Base-by-base conservation (phyloP, 1,140 invertebrate genomes). In the Globodera ellingtonae region DNA sequence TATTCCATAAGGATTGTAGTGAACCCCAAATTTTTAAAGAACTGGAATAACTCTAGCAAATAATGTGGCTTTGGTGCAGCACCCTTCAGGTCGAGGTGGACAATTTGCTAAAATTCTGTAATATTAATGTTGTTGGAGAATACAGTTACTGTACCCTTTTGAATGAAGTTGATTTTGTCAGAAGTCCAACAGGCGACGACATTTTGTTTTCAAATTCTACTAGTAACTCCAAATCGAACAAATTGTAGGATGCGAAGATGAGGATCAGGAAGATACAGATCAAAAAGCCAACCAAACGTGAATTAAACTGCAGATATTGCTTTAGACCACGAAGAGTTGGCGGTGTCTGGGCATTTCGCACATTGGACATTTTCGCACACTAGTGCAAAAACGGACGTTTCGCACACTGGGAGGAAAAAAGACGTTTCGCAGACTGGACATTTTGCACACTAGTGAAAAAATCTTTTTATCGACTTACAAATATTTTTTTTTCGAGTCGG, bases 1-100 rank as follows among this genome's bases (percentile, higher is more conserved):
- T 98, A 98, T 90, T 99, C 97, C 78, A 97, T 91, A 0, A 98
- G 90, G n/a, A 98, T 89, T 0, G 94, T 95, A 72, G 94, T 97
- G 0, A 94, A 94, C 24, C 93, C 94, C 93, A 95, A 89, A 67
- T 92, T 91, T 83, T 93, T 93, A 0, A 97, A 86, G 73, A 95
- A 90, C 4, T 93, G 93, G 73, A 97, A 92, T 0, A 96, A 82
- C 71, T 93, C 91, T 85, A 92, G 92, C 47, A 94, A 92, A 89
- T 92, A 94, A 59, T 76, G 73, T 44, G 93, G 89, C 87, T 92
- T 93, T 0, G 94, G 94, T 6, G 95, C 94, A 0, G 94, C 94
- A 15, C 95, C 84, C 90, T 97, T 97, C 6, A 97, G 90, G 90
- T 97, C 95, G 3, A 97, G 89, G 89, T 97, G 95, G 0, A 96